Evolutionary conservation across 2,888 invertebrate genomes (phyloP), one percentile per base, ranked within the genome.

Genomic region (Dynastes hyllus): DNA sequence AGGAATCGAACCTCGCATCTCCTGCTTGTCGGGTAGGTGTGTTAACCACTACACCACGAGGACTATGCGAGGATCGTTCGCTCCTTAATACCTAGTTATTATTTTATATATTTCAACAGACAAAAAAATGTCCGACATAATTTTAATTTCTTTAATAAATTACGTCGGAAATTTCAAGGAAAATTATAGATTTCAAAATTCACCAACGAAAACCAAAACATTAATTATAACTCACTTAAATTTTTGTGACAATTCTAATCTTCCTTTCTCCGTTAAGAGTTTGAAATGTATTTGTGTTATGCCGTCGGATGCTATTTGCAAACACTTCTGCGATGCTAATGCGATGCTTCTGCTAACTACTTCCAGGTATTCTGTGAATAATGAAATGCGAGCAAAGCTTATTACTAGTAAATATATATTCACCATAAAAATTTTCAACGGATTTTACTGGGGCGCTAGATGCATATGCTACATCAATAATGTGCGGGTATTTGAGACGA

Each of bases 321-420:
- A 80, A 82, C 92, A 92, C 2, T 86, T 82, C 51, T 87, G 83
- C 2, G 78, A 81, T 0, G 86, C 84, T 3, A 92, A 85, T 0
- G 90, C 90, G 37, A 88, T 86, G 51, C 66, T 69, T 6, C 73
- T 63, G 0, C 89, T 85, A 11, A 92, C 89, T 0, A 90, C 88
- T 76, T 91, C 91, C 80, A 91, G 87, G 83, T 92, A 92, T 83
- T 92, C 92, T 92, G 86, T 0, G 85, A 84, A 16, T 80, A 55
- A 77, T 45, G 27, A 27, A 22, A 37, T 67, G 55, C 5, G 13
- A 71, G 11, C 32, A 32, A 55, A 13, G 13, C 11, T 13, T n/a
- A 53, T 16, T 55, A 6, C 22, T 16, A 8, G n/a, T 16, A 16
- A 4, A 1, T 37, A 13, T 27, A 9, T 5, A 27, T 9, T 77